A percentile compares a stretch with the other conserved stretches of the same genome.
Conservation (phyloP, 2,797 vertebrate species). For the Mus minutoides region DNA sequence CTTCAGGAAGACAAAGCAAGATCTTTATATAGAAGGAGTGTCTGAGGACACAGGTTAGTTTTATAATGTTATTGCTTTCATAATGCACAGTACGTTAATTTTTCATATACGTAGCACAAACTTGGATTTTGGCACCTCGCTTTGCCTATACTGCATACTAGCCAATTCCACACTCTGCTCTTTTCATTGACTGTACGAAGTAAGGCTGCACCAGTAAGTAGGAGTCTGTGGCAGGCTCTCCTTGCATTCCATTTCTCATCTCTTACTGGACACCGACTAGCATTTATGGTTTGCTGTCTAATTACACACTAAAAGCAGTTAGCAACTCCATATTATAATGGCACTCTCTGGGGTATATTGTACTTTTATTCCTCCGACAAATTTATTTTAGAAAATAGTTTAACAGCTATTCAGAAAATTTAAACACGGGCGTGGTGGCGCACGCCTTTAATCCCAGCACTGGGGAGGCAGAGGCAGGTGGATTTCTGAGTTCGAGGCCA, state of each 20-base stretch:
- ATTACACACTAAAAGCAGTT: slow-evolving; percentile 5
- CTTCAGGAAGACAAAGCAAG: slow-evolving; percentile 42
- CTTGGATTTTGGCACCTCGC: slow-evolving; percentile 32
- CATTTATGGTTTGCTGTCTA: slow-evolving; percentile 41
- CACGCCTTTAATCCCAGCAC: no score
- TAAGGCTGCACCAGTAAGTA: slow-evolving; percentile 36
- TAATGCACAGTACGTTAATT: slow-evolving; percentile 36
- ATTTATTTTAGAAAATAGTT: slow-evolving; percentile 58
- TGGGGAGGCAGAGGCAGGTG: no score
- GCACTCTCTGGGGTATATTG: slow-evolving; percentile 1
- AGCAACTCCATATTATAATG: slow-evolving; percentile 46
- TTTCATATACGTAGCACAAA: slow-evolving; percentile 8
- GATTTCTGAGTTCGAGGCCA: no score
- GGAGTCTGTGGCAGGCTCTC: slow-evolving; percentile 44
- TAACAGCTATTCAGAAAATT: slow-evolving; percentile 25
- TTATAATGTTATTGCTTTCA: slow-evolving; percentile 47
- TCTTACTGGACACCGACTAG: slow-evolving; percentile 26
- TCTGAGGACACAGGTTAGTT: slow-evolving; percentile 44
- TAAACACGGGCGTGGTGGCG: no score
- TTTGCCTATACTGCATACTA: slow-evolving; percentile 41
- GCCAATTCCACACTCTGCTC: slow-evolving; percentile 7
- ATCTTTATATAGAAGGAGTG: slow-evolving; percentile 16
- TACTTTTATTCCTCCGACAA: slow-evolving; percentile 44
- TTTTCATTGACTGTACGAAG: slow-evolving; percentile 31
- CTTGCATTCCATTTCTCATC: slow-evolving; percentile 24